Conservation (phyloP, 1,140 invertebrate species). For the Bombus turneri region DNA sequence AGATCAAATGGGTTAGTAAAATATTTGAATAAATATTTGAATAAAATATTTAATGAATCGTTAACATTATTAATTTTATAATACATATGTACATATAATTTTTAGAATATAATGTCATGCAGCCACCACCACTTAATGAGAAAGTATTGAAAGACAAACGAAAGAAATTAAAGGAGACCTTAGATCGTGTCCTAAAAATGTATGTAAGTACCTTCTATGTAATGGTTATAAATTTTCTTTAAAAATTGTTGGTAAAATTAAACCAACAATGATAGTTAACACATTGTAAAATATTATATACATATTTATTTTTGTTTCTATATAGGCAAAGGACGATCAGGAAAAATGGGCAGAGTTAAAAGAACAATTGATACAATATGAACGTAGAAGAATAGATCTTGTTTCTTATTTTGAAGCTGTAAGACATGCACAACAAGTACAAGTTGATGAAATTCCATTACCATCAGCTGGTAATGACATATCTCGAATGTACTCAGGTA, state of each 20-base stretch:
- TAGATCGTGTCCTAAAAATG: constrained; percentile 96
- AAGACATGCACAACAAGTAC: constrained; percentile 95
- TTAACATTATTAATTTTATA: background rate
- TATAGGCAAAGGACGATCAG: constrained; percentile 96
- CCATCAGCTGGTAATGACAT: constrained; percentile 84
- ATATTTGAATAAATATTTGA: background rate
- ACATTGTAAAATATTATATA: constrained; percentile 10
- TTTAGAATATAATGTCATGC: constrained; percentile 96
- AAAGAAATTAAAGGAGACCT: constrained; percentile 97
- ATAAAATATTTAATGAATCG: background rate
- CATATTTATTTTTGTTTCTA: constrained; percentile 37
- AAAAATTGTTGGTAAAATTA: constrained; percentile 50
- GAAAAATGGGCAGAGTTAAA: constrained; percentile 96
- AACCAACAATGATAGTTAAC: constrained; percentile 10
- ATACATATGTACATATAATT: constrained; percentile 63
- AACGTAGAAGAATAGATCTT: constrained; percentile 92
- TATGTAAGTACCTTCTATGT: constrained; percentile 91
- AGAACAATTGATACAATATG: constrained; percentile 95
- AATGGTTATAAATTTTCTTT: constrained; percentile 39
- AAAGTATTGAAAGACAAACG: constrained; percentile 98
- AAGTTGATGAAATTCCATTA: constrained; percentile 98
- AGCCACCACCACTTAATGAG: constrained; percentile 96
- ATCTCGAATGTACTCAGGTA: constrained; percentile 82
- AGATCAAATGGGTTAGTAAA: constrained; percentile 95
- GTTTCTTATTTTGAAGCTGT: constrained; percentile 98